Base-by-base conservation (phyloP, 2,113 vertebrate genomes). In the Elaphurus davidianus region DNA sequence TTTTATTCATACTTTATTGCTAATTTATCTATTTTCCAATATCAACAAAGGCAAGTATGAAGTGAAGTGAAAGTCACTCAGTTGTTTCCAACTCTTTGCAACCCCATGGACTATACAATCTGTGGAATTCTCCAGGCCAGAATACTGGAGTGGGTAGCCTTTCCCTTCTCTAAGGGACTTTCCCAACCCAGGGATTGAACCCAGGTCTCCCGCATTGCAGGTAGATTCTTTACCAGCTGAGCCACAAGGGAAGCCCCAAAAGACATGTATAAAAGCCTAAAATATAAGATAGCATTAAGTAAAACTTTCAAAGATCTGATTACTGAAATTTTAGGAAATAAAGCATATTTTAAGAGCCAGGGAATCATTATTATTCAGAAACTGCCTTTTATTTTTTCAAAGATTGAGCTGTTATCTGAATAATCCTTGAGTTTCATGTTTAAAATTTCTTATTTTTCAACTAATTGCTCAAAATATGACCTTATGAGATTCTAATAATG, bases 301-400 rank as follows among this genome's bases (percentile, higher is more conserved):
- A 11, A 78, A 92, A 74, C 3, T 94, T 88, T 89, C 13, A 86
- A 89, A 84, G 19, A 76, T 36, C 1, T 36, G 52, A 78, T 45
- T 79, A 54, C 36, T 96, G n/a, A 95, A 87, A 97, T 87, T 89
- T 95, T 27, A 59, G n/a, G 27, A 95, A 90, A 45, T n/a, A 16
- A 90, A 88, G 6, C 2, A 76, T 10, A 79, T 25, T 88, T 91
- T 54, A 67, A 93, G 19, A 95, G 5, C 5, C 14, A 90, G 30
- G 19, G 15, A 84, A 87, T 81, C 19, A 81, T 14, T 59, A 2
- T 9, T 8, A 85, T 13, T 16, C 57, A 88, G 17, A 71, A 87
- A 95, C 6, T 59, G n/a, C 6, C 2, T 62, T 90, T 60, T 78
- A 15, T 33, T 60, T 62, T 74, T 60, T 60, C 45, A 60, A 78